Conservation (phyloP, 2,797 vertebrate genomes). For the Chaunax sp. region DNA sequence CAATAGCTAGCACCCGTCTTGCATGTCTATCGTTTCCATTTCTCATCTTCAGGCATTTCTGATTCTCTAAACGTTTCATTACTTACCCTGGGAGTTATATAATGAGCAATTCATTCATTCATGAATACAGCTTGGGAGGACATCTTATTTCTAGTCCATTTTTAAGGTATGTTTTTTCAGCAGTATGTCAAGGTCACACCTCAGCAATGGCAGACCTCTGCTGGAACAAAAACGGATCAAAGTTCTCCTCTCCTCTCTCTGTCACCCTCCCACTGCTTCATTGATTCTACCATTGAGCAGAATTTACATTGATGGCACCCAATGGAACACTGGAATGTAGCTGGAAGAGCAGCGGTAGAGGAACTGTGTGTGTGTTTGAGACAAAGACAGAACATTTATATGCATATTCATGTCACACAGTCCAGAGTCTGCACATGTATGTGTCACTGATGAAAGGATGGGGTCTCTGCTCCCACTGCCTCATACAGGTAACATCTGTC, state of each 20-base stretch:
- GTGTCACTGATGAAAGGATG: constrained; percentile 52
- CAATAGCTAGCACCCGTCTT: no score
- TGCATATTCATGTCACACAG: constrained; percentile 44
- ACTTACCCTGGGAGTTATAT: no score
- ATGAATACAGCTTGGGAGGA: no score
- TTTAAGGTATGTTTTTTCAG: constrained; percentile 21
- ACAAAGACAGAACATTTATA: constrained; percentile 31
- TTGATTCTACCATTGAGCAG: constrained; percentile 63
- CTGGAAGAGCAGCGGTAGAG: constrained; percentile 62
- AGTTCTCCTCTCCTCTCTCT: constrained; percentile 31
- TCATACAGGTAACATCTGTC: constrained; percentile 60
- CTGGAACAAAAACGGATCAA: constrained; percentile 47
- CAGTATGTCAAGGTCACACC: constrained; percentile 49
- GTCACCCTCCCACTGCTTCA: constrained; percentile 51
- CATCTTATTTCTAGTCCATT: background rate
- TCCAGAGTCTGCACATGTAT: constrained; percentile 49
- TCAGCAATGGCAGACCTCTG: constrained; percentile 18
- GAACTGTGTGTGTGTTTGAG: constrained; percentile 8
- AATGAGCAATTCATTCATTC: no score
- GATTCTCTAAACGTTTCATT: no score
- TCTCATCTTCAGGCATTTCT: no score
- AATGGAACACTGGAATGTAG: constrained; percentile 69
- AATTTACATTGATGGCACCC: constrained; percentile 76
- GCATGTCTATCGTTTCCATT: no score
- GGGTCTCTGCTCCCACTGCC: constrained; percentile 60